Evolutionary conservation across 2,113 vertebrate species (phyloP).

Genomic region (Pontoporia blainvillei): DNA sequence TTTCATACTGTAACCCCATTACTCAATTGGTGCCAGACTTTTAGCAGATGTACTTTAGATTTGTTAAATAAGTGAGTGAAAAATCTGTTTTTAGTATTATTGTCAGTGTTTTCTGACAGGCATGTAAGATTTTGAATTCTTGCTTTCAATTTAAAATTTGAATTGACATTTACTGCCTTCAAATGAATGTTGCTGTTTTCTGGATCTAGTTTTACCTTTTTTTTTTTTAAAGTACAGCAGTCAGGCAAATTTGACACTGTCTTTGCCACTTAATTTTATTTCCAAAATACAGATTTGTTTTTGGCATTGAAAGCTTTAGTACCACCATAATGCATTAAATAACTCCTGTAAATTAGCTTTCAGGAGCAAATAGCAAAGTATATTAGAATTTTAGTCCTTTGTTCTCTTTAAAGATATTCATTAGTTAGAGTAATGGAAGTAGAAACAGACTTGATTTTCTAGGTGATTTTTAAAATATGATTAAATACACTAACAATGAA

Average conservation of each 20-base stretch:
- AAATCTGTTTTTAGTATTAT: constrained; percentile 17
- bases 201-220: not conserved
- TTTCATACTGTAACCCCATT: not conserved
- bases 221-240: not conserved
- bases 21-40: not conserved
- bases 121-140: not conserved
- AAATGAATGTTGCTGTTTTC: not conserved
- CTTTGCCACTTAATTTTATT: constrained; percentile 43
- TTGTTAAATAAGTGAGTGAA: not conserved
- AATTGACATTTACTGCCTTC: not conserved
- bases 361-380: not conserved
- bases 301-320: constrained; percentile 11
- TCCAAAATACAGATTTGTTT: constrained; percentile 30
- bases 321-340: not conserved
- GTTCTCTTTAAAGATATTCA: constrained; percentile 4
- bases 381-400: not conserved
- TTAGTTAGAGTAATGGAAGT: not conserved
- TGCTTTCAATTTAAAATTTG: not conserved
- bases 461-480: not conserved
- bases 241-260: not conserved
- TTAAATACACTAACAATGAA: not conserved
- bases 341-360: constrained; percentile 29
- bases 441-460: not conserved
- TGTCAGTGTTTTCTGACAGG: not conserved
- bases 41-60: not conserved